These are phyloP conservation scores for Aspiorhynchus laticeps DNA, from an alignment of 2,113 vertebrate genomes.

Conservation along the genomic window DNA sequence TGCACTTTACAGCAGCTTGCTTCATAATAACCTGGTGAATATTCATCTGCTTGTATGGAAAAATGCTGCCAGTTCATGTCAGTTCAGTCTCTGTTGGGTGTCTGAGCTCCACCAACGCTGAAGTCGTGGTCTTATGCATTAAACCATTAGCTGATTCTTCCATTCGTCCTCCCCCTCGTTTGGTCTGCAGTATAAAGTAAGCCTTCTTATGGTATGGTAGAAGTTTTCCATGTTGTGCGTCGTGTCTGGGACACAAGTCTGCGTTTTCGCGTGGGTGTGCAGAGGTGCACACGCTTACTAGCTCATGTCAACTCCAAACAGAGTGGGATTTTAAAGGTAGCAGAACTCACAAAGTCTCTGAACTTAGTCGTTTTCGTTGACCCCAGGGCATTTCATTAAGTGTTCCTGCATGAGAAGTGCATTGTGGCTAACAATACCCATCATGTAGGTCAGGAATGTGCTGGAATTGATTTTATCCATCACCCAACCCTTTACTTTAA, in stretches of 20 bases:
- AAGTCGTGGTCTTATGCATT: slow-evolving; percentile 49
- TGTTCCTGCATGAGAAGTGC: background rate
- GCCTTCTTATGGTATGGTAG: slow-evolving; percentile 42
- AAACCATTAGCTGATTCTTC: slow-evolving; percentile 48
- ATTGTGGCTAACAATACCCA: background rate
- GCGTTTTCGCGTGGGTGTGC: slow-evolving; percentile 33
- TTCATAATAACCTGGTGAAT: background rate
- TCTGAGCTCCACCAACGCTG: slow-evolving; percentile 41
- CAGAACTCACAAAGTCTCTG: background rate
- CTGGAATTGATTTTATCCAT: background rate
- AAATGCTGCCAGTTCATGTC: slow-evolving; percentile 6
- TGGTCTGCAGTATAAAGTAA: slow-evolving; percentile 42
- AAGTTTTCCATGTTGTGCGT: slow-evolving; percentile 43
- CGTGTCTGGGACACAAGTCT: slow-evolving; percentile 42
- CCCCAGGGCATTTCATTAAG: background rate
- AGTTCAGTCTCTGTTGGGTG: slow-evolving; percentile 3
- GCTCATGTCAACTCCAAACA: slow-evolving; percentile 25
- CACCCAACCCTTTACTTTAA: background rate
- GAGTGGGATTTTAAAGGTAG: background rate
- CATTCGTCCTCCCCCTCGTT: slow-evolving; percentile 43
- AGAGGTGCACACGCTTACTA: slow-evolving; percentile 35
- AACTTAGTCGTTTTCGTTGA: background rate
- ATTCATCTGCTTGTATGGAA: slow-evolving; percentile 18
- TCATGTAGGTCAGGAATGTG: background rate
- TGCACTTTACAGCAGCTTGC: background rate